phyloP scores from a whole-genome alignment of 2,113 vertebrate genomes.

The Hylia prasina region DNA sequence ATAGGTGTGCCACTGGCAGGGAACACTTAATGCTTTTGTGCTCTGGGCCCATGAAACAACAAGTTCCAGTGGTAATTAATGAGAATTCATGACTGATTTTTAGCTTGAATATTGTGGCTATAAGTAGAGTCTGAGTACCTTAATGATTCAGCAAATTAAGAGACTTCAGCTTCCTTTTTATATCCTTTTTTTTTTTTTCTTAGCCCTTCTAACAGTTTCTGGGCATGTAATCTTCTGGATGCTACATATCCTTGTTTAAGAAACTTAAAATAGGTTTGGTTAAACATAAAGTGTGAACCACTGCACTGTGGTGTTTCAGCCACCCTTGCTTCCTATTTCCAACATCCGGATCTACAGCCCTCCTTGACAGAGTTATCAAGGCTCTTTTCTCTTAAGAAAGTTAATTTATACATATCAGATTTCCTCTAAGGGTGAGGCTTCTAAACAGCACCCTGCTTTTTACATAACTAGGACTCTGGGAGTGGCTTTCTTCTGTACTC shows the following conservation, averaged over 20 bases:
- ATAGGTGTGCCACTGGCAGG: neutral
- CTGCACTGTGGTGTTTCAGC: slow-evolving; percentile 13
- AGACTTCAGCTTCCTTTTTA: slow-evolving; percentile 2
- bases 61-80: slow-evolving; percentile 37
- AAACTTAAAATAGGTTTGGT: slow-evolving; percentile 51
- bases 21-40: slow-evolving; percentile 14
- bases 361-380: slow-evolving; percentile 27
- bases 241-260: slow-evolving; percentile 24
- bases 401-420: slow-evolving; percentile 42
- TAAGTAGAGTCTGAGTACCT: neutral
- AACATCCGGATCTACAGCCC: slow-evolving; percentile 45
- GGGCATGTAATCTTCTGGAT: slow-evolving; percentile 21
- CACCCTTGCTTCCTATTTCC: slow-evolving; percentile 33
- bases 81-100: slow-evolving; percentile 37
- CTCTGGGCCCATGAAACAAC: slow-evolving; percentile 12
- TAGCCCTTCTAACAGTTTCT: slow-evolving; percentile 38
- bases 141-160: slow-evolving; percentile 28
- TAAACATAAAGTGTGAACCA: slow-evolving; percentile 54
- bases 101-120: slow-evolving; percentile 12
- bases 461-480: neutral
- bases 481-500: neutral
- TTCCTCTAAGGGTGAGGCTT: slow-evolving; percentile 31
- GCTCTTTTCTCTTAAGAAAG: slow-evolving; percentile 36
- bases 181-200: neutral
- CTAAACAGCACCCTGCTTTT: slow-evolving; percentile 18